A percentile compares a stretch with the other conserved stretches of the same genome.
Evolutionary conservation across 2,888 invertebrate species (phyloP).

Genomic region (Callimorpha dominula): DNA sequence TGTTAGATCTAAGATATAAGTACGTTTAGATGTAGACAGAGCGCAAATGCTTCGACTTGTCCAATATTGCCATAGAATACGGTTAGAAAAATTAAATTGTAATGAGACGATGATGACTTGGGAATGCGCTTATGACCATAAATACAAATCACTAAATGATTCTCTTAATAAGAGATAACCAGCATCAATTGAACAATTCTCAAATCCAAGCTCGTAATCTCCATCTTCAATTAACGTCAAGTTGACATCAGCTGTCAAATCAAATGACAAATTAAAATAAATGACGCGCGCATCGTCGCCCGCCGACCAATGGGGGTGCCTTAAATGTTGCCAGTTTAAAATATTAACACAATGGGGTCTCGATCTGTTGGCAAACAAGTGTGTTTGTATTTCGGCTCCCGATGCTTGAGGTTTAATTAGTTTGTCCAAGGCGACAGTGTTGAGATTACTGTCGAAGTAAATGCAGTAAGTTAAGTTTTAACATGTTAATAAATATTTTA

Average conservation of each 20-base stretch:
- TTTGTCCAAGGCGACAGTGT: conserved; percentile 65
- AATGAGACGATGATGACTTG: not conserved
- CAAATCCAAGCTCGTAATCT: conserved; percentile 40
- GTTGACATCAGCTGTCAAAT: conserved; percentile 62
- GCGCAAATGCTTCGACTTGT: no score
- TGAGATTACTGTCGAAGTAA: conserved; percentile 19
- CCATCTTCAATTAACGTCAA: conserved; percentile 55
- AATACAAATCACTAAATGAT: conserved; percentile 36
- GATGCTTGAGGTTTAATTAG: conserved; percentile 72
- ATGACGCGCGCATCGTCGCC: conserved; percentile 77
- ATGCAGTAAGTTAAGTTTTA: conserved; percentile 29
- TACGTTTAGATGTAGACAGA: no score
- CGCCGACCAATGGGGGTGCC: conserved; percentile 67
- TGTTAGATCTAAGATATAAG: no score
- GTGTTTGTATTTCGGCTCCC: conserved; percentile 76
- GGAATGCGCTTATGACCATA: not conserved
- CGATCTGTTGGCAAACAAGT: conserved; percentile 80
- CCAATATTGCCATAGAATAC: no score
- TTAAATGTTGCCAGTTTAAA: conserved; percentile 81
- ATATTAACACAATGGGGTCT: conserved; percentile 80
- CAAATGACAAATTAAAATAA: conserved; percentile 83
- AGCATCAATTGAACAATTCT: conserved; percentile 49
- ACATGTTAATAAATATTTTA: no score
- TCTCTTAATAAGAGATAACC: conserved; percentile 20
- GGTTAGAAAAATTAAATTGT: not conserved